Evolutionary conservation across 1,140 invertebrate genomes (phyloP), one percentile per base, ranked within the genome.

Genomic region (Diuraphis noxia): DNA sequence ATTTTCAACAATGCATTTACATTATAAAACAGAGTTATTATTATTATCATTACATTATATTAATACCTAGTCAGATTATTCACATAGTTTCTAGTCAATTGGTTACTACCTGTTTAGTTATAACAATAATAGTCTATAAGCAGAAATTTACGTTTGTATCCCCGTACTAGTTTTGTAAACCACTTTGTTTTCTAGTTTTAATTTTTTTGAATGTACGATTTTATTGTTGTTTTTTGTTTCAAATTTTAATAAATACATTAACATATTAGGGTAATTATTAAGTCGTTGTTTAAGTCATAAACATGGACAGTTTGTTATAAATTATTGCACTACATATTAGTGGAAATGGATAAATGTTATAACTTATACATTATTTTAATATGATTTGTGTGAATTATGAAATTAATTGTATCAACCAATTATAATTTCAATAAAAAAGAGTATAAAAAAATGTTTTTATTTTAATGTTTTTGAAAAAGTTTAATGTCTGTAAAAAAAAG

Each of bases 311-410:
- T 84, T 84, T 84, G 82, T 84, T 84, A 84, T 84, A 43, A 84
- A 84, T 84, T 84, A 43, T 84, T 84, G 82, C 82, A 84, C 82
- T 84, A 41, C n/a, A 9, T 84, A 43, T 84, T 84, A 84, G 82
- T 84, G 82, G n/a, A 84, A 46, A n/a, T n/a, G 30, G 5, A 84
- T 43, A 82, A 40, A 40, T 25, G 34, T 81, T 82, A 30, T 30
- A 82, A 40, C 21, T 40, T 82, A 38, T 82, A 41, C 38, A n/a
- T 40, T 40, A 17, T 41, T 82, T 40, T 40, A 82, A 38, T 40
- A 41, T 82, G 38, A 41, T 82, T 40, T 82, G 81, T 82, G 38
- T 82, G 36, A 41, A 82, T 30, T 41, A 40, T 25, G 38, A 82
- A 79, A 79, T 79, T 34, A 79, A 79, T 82, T 82, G 40, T 82